A percentile compares a stretch with the other conserved stretches of the same genome.
These are phyloP conservation scores for Lepisosteus osseus DNA, from an alignment of 2,113 vertebrate species.

Conservation along the genomic window DNA sequence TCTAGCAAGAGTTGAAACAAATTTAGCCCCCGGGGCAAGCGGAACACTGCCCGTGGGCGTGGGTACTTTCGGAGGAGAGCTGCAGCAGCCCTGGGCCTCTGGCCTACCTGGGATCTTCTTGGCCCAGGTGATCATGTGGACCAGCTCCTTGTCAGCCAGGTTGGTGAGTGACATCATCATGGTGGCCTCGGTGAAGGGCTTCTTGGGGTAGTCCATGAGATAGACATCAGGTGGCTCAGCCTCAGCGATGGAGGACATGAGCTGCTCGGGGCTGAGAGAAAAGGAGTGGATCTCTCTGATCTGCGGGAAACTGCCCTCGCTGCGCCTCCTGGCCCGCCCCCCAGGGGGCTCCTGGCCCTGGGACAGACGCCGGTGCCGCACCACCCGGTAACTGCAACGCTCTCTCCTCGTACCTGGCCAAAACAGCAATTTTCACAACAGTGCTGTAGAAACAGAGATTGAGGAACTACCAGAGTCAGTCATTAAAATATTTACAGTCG, in stretches of 20 bases:
- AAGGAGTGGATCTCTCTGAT: conserved; percentile 48
- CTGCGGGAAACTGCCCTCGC: conserved; percentile 9
- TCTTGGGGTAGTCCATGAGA: conserved; percentile 76
- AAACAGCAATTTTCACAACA: conserved; percentile 21
- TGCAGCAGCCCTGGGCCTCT: no score
- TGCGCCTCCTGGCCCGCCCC: conserved; percentile 42
- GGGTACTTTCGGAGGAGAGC: no score
- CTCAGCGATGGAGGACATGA: conserved; percentile 83
- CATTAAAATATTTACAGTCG: no score
- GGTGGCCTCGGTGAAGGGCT: conserved; percentile 88
- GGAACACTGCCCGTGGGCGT: no score
- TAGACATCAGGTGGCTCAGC: conserved; percentile 89
- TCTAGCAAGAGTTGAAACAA: no score
- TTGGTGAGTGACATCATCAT: conserved; percentile 97
- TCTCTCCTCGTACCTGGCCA: conserved; percentile 82
- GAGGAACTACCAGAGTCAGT: no score
- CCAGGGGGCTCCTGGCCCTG: conserved; percentile 54
- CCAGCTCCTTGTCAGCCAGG: conserved; percentile 91
- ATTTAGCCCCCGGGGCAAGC: no score
- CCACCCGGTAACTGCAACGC: conserved; percentile 77
- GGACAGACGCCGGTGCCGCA: conserved; percentile 66
- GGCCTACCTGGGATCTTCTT: conserved; percentile 89
- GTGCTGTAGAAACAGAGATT: no score
- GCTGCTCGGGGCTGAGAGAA: conserved; percentile 77
- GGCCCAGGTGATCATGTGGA: conserved; percentile 97